Evolutionary conservation across 2,113 vertebrate genomes (phyloP), one percentile per base, ranked within the genome.

Genomic region (Ciconia boyciana): DNA sequence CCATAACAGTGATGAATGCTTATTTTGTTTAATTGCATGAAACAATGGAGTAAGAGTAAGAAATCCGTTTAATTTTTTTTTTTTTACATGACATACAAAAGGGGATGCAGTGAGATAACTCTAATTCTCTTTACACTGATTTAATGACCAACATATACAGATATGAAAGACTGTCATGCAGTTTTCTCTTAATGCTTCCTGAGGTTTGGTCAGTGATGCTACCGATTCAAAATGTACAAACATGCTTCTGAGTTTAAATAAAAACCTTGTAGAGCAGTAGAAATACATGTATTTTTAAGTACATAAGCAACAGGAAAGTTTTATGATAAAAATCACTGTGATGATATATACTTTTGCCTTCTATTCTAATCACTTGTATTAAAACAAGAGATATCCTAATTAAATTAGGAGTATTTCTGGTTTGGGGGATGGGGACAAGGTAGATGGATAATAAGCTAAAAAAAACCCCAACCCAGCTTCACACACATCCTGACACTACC

Each of bases 1-100:
- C n/a, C 12, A 2, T 41, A 66, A 69, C 0, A 0, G 62, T 44
- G 55, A 29, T 20, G 29, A 69, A 71, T 1, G 2, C 7, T 91
- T 55, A n/a, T 51, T 84, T 61, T 48, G 46, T 65, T 72, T 39
- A 74, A 69, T 48, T 77, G 76, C 41, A 49, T 0, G 1, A 34
- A 92, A 72, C 34, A 88, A 6, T 13, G 51, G 39, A 80, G 51
- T 24, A 49, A 54, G 41, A 83, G 16, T 34, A 68, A 80, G 51
- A 78, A 87, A 86, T 69, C 17, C 3, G 12, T 36, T 75, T 39
- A 32, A 41, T 46, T 10, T 16, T 16, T 58, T 66, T 66, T 48
- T 41, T 78, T 76, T 69, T 3, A 61, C 2, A 2, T 44, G 54
- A 69, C 39, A 48, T 22, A 46, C 31, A 71, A n/a, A 90, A 66